Conservation (phyloP, 2,888 invertebrate species). For the Fabriciana adippe region DNA sequence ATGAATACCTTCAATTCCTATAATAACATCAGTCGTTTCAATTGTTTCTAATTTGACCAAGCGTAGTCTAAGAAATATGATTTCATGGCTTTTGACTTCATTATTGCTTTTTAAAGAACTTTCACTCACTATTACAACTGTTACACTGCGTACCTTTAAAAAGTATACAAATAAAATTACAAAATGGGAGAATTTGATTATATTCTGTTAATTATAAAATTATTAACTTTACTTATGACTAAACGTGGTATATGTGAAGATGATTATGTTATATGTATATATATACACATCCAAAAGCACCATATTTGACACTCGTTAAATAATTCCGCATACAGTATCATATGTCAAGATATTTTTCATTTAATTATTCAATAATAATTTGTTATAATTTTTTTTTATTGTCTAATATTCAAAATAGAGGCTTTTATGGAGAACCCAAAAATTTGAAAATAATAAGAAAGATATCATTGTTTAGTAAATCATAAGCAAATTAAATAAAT, state of each 20-base stretch:
- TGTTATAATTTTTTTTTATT: slow-evolving; percentile 22
- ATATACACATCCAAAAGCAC: slow-evolving; percentile 72
- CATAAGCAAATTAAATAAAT: slow-evolving; percentile 52
- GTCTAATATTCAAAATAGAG: slow-evolving; percentile 19
- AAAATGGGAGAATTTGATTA: slow-evolving; percentile 35
- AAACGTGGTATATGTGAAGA: slow-evolving; percentile 61
- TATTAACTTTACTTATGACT: slow-evolving; percentile 57
- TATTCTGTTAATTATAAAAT: slow-evolving; percentile 29
- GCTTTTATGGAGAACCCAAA: slow-evolving; percentile 5
- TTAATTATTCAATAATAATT: slow-evolving; percentile 17
- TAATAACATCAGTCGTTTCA: slow-evolving; percentile 57
- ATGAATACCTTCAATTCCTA: slow-evolving; percentile 45
- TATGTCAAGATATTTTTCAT: slow-evolving; percentile 27
- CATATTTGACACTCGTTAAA: slow-evolving; percentile 70
- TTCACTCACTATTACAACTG: slow-evolving; percentile 32
- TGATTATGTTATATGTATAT: slow-evolving; percentile 46
- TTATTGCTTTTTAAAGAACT: slow-evolving; percentile 39
- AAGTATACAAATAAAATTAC: slow-evolving; percentile 33
- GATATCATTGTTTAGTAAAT: slow-evolving; percentile 51
- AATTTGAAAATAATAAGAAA: slow-evolving; percentile 45
- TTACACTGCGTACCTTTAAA: slow-evolving; percentile 31
- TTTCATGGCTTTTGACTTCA: slow-evolving; percentile 42
- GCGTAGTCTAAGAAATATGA: slow-evolving; percentile 31
- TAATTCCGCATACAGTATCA: slow-evolving; percentile 50
- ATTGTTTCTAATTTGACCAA: slow-evolving; percentile 25